These are phyloP conservation scores for Tetragonula carbonaria DNA, from an alignment of 2,888 invertebrate species.

Conservation along the genomic window DNA sequence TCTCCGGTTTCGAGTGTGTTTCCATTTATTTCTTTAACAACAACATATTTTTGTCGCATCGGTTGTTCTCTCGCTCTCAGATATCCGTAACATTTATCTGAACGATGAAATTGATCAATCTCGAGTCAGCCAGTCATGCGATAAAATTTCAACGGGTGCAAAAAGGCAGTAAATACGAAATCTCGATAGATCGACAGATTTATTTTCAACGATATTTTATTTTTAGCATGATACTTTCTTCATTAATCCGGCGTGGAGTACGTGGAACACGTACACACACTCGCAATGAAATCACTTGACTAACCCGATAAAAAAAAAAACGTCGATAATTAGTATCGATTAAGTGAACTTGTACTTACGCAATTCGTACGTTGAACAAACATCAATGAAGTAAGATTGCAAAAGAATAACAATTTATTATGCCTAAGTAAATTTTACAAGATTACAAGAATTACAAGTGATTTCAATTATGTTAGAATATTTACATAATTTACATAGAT, in stretches of 20 bases:
- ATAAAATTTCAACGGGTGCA: conserved; percentile 38
- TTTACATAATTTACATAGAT: too few relatives aligned
- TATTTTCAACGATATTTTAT: conserved; percentile 51
- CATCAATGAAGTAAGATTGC: too few relatives aligned
- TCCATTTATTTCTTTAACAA: conserved; percentile 1
- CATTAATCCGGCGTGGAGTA: conserved; percentile 14
- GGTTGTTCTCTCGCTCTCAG: not conserved
- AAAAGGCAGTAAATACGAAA: conserved; percentile 20
- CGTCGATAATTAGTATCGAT: conserved; percentile 10
- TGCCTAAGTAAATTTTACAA: too few relatives aligned
- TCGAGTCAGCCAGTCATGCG: not conserved
- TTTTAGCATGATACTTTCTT: conserved; percentile 33
- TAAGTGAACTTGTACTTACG: not conserved
- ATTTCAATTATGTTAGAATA: not conserved
- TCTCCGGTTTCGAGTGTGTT: not conserved
- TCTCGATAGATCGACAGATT: conserved; percentile 45
- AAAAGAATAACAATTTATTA: too few relatives aligned
- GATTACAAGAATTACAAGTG: not conserved
- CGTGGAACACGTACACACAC: not conserved
- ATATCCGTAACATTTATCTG: conserved; percentile 35
- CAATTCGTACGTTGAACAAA: not conserved
- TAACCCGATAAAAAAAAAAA: not conserved
- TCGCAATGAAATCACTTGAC: not conserved
- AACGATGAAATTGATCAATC: conserved; percentile 13
- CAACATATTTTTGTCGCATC: not conserved